phyloP scores from a whole-genome alignment of 2,797 vertebrate species.

The Picus viridis region DNA sequence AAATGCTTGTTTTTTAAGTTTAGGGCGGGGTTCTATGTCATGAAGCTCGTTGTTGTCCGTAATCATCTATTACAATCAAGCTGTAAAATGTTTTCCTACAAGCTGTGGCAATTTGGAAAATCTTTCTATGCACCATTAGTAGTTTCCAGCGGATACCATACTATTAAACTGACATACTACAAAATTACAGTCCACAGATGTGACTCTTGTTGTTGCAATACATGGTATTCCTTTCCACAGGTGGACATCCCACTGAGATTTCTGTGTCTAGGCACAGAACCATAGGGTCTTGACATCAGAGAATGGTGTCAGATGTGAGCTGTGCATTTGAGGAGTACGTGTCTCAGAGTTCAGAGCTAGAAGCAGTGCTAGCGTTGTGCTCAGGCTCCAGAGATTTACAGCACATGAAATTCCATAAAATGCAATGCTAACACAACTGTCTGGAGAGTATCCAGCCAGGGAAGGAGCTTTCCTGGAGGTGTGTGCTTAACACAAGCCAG shows the following conservation, averaged over 20 bases:
- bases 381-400: conserved; percentile 4
- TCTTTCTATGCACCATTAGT: not conserved
- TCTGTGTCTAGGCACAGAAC: not conserved
- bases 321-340: not conserved
- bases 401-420: not conserved
- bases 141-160: not conserved
- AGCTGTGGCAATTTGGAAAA: not conserved
- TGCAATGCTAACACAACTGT: not conserved
- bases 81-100: not conserved
- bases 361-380: not conserved
- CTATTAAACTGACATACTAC: not conserved
- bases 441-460: conserved; percentile 28
- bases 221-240: not conserved
- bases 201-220: not conserved
- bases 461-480: not conserved
- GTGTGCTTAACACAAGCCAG: not conserved
- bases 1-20: not conserved
- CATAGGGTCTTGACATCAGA: not conserved
- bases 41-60: not conserved
- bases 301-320: not conserved
- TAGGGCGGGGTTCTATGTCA: not conserved
- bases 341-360: not conserved
- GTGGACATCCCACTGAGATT: not conserved
- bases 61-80: not conserved
- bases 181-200: not conserved